Evolutionary conservation across 2,888 invertebrate genomes (phyloP).

Genomic region (Tetragonisca angustula): DNA sequence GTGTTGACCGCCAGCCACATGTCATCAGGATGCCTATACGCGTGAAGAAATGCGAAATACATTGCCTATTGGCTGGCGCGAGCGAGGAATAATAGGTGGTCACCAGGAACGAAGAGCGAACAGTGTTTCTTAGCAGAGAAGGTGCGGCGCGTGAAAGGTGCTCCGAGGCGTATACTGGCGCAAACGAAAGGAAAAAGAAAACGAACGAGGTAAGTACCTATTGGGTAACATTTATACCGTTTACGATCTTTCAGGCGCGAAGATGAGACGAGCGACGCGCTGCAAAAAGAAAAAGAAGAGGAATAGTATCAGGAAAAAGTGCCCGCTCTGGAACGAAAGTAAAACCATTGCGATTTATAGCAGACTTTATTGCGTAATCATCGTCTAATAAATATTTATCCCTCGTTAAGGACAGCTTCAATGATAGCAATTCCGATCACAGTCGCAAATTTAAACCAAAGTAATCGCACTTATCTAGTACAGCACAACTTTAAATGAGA

Average conservation of each 20-base stretch:
- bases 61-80: slow-evolving; percentile 35
- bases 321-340: slow-evolving; percentile 39
- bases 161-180: slow-evolving; percentile 33
- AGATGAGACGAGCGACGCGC: slow-evolving; percentile 26
- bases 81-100: slow-evolving; percentile 59
- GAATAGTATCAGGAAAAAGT: slow-evolving; percentile 6
- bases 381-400: slow-evolving; percentile 62
- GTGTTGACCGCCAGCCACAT: slow-evolving; percentile 70
- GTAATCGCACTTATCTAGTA: no score
- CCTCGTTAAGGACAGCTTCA: slow-evolving; percentile 37
- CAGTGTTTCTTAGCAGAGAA: slow-evolving; percentile 28
- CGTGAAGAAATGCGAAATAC: slow-evolving; percentile 36
- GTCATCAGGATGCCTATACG: slow-evolving; percentile 67
- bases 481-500: background rate
- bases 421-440: slow-evolving; percentile 46
- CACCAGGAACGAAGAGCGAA: slow-evolving; percentile 41
- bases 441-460: slow-evolving; percentile 1
- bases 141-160: slow-evolving; percentile 47
- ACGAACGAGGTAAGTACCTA: slow-evolving; percentile 47
- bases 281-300: slow-evolving; percentile 1
- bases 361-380: slow-evolving; percentile 68
- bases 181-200: slow-evolving; percentile 35
- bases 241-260: slow-evolving; percentile 66
- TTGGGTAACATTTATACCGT: slow-evolving; percentile 65
- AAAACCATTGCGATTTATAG: slow-evolving; percentile 70